phyloP scores from a whole-genome alignment of 2,113 vertebrate species.

The Sula dactylatra region DNA sequence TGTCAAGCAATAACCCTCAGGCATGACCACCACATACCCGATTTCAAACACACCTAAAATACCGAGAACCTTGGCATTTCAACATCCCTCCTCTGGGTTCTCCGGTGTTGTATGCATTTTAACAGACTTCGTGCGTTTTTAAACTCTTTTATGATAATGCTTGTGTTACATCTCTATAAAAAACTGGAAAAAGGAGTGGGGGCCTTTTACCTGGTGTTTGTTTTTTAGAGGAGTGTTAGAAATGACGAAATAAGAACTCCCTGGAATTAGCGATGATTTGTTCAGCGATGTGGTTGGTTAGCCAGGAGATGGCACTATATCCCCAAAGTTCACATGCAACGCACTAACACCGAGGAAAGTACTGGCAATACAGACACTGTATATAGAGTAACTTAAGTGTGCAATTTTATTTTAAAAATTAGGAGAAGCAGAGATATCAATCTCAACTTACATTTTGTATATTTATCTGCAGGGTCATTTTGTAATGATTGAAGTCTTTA shows the following conservation, averaged over 20 bases:
- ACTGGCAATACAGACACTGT: neutral
- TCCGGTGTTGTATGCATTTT: neutral
- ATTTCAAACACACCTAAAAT: neutral
- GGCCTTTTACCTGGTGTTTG: neutral
- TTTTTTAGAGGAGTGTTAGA: neutral
- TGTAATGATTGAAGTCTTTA: slow-evolving; percentile 98
- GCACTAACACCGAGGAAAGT: neutral
- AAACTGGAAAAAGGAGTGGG: neutral
- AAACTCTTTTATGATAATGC: neutral
- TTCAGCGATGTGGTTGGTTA: neutral
- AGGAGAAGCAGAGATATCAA: neutral
- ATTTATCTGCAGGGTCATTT: slow-evolving; percentile 93
- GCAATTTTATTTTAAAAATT: neutral
- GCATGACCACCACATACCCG: neutral
- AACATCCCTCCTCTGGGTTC: neutral
- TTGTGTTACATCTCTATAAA: neutral
- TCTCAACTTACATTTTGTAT: slow-evolving; percentile 93
- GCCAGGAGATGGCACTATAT: slow-evolving; percentile 72
- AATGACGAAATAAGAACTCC: neutral
- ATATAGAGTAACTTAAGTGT: accelerated
- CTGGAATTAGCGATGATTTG: neutral
- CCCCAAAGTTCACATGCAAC: neutral
- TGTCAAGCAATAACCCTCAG: neutral
- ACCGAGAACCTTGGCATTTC: neutral
- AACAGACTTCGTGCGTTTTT: neutral